Base-by-base conservation (phyloP, 2,113 vertebrate genomes). In the Boulengeromyrus knoepffleri region DNA sequence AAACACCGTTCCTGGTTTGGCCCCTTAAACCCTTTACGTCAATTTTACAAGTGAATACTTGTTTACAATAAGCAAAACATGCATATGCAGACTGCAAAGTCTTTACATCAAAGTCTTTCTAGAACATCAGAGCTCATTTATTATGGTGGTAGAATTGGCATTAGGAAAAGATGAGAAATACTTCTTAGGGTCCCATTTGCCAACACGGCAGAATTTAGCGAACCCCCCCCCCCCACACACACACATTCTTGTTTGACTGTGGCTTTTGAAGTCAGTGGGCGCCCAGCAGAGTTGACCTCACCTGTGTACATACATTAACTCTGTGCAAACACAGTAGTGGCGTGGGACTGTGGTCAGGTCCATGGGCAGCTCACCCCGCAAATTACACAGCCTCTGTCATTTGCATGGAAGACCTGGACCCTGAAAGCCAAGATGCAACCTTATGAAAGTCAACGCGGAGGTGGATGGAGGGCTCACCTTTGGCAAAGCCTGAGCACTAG, bases 231-330 rank as follows among this genome's bases (percentile, higher is more conserved):
- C 7, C 27, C 3, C 27, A 31, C 27, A 31, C 27, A 31, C 27
- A 31, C 27, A 36, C 24, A 19, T 56, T 53, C 92, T 90, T 87
- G 87, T 84, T 86, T 91, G 93, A 90, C 93, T 89, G 93, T 27
- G 89, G 91, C 77, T 89, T 91, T 46, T 52, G 85, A 91, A 90
- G 91, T 93, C 92, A 92, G 92, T 91, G 90, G 91, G 86, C 56
- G 19, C 84, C n/a, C 24, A 31, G 85, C 56, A 62, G 36, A 62
- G 53, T 36, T 90, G 89, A 90, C 91, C 89, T 87, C 89, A 52
- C 36, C 3, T 91, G 93, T 92, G 92, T 84, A 93, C 93, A 89
- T 74, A 88, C 89, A 85, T 89, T 85, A 91, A 90, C 87, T 92
- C 47, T 88, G 92, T 90, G 92, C 49, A 89, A 89, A 91, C 83